Percentiles rank a stretch among this genome's conserved stretches.
Evolutionary conservation across 1,140 invertebrate genomes (phyloP).

Genomic region (Anoplophora glabripennis): DNA sequence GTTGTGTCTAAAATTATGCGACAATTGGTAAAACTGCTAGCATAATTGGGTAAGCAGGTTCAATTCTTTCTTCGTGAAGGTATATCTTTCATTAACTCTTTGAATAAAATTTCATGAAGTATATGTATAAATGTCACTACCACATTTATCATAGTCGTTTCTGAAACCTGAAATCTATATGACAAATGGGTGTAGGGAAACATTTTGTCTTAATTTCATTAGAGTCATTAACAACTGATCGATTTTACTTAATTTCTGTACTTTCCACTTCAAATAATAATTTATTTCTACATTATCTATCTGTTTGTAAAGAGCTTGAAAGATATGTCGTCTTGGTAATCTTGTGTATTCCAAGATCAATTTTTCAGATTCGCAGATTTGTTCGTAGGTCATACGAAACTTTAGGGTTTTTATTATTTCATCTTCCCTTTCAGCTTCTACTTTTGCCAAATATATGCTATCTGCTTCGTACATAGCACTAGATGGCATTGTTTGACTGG

Average conservation of each 20-base stretch:
- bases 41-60: conserved; percentile 16
- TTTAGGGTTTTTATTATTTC: background rate
- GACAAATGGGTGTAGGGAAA: conserved; percentile 25
- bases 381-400: conserved; percentile 3
- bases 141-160: conserved; percentile 29
- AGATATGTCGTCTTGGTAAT: conserved; percentile 2
- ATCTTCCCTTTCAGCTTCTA: background rate
- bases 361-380: background rate
- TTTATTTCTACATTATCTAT: conserved; percentile 19
- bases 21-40: conserved; percentile 23
- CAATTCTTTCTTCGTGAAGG: conserved; percentile 25
- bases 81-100: conserved; percentile 25
- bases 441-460: conserved; percentile 9
- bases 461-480: conserved; percentile 4
- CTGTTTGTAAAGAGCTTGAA: conserved; percentile 8
- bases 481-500: background rate
- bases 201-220: conserved; percentile 32
- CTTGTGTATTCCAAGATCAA: conserved; percentile 5
- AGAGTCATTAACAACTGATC: conserved; percentile 34
- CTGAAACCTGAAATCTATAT: conserved; percentile 19
- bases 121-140: conserved; percentile 29
- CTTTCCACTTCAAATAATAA: conserved; percentile 30
- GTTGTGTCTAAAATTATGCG: conserved; percentile 26
- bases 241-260: conserved; percentile 25
- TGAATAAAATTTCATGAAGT: conserved; percentile 28